Base-by-base conservation (phyloP, 2,888 invertebrate genomes). In the Rhynchonema sp. region DNA sequence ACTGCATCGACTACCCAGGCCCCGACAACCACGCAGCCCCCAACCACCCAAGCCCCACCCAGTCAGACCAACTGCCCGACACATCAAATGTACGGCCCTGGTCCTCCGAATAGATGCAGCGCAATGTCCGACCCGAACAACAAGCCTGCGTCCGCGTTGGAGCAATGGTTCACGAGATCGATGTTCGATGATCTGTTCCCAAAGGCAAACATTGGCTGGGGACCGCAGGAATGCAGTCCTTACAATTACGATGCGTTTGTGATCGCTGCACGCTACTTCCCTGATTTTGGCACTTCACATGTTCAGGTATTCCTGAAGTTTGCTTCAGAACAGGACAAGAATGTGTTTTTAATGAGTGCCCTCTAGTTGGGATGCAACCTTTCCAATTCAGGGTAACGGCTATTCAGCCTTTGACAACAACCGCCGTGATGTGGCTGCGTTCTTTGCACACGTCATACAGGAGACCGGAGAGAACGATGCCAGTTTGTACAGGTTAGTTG, bases 401-500 rank as follows among this genome's bases (percentile, higher is more conserved):
- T 68, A 66, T 60, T 63, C 64, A 20, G 61, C 63, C 2, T 62
- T 63, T 22, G 64, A 69, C 61, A 67, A 67, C 59, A 63, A 64
- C 29, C 62, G 65, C 22, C 52, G 70, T 13, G 71, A 71, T 59
- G 64, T 72, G 13, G 68, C 71, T 6, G 67, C 69, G 9, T 71
- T 71, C 59, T 70, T 71, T 49, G 69, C 71, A 1, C 71, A 71
- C 56, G 69, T 67, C 25, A 60, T 71, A 13, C 71, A 72, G 57
- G 71, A 71, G 61, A 71, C 71, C 38, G 71, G 71, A 2, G 68
- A 71, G 55, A 70, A 68, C 38, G 66, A 70, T 62, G 62, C 69
- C 46, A 62, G 63, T 20, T 60, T 70, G 20, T 70, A 68, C 46
- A 60, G 66, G 52, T 58, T 17, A 38, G 54, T n/a, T n/a, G n/a